Evolutionary conservation across 2,113 vertebrate species (phyloP).

Genomic region (Sylvilagus bachmani): DNA sequence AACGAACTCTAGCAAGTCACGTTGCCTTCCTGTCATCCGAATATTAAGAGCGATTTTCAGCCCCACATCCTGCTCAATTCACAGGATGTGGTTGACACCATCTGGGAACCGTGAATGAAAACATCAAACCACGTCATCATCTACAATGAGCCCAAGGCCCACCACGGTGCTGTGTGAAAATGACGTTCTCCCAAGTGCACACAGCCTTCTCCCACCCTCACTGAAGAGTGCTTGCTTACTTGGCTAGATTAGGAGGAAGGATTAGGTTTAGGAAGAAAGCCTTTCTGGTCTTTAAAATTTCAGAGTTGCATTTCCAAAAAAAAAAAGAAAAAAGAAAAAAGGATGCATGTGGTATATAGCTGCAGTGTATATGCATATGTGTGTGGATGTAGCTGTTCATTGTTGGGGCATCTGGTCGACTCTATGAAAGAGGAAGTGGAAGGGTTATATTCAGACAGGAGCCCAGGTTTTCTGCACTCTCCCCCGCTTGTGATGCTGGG

Average conservation of each 20-base stretch:
- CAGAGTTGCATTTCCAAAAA: not conserved
- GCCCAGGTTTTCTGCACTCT: not conserved
- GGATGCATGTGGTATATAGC: too few species aligned
- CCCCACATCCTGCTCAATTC: not conserved
- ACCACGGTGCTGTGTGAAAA: not conserved
- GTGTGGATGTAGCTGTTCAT: not conserved
- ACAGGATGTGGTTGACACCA: not conserved
- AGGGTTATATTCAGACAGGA: too few species aligned
- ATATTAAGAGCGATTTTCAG: not conserved
- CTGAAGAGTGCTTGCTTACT: too few species aligned
- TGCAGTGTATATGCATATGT: not conserved
- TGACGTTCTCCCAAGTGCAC: not conserved
- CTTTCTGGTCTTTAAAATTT: not conserved
- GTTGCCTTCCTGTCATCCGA: not conserved
- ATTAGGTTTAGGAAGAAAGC: not conserved
- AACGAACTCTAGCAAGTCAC: not conserved
- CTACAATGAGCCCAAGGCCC: not conserved
- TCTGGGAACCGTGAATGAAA: not conserved
- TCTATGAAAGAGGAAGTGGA: not conserved
- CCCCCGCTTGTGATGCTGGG: not conserved
- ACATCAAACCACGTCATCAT: not conserved
- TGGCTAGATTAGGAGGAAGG: too few species aligned
- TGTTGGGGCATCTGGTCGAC: too few species aligned
- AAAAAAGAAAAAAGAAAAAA: not conserved
- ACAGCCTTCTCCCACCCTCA: too few species aligned